Conservation (phyloP, 2,113 vertebrate genomes). For the Trichomycterus rosablanca region DNA sequence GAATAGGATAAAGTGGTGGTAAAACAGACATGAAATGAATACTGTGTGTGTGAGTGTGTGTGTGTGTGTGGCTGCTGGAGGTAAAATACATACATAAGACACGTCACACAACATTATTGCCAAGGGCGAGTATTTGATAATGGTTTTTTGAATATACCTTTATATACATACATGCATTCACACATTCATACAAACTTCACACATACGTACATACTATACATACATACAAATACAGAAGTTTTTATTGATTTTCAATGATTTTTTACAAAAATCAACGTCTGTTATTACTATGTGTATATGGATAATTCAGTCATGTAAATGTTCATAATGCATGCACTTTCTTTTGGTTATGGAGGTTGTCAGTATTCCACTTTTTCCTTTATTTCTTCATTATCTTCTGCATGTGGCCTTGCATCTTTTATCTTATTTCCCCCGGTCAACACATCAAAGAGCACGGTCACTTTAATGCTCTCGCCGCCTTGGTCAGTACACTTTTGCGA, state of each 20-base stretch:
- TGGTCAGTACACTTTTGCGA: background rate
- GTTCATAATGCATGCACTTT: conserved; percentile 67
- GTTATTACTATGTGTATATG: conserved; percentile 64
- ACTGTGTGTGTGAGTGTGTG: conserved; percentile 22
- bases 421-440: background rate
- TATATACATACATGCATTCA: no score
- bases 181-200: no score
- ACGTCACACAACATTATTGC: conserved; percentile 38
- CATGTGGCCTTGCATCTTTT: conserved; percentile 26
- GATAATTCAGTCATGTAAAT: conserved; percentile 55
- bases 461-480: background rate
- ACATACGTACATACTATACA: conserved; percentile 59
- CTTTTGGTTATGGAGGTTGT: conserved; percentile 57
- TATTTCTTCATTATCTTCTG: conserved; percentile 9
- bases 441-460: background rate
- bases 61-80: conserved; percentile 11
- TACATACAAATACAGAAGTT: conserved; percentile 61
- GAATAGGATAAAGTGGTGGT: no score
- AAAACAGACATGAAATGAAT: no score
- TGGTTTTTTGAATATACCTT: conserved; percentile 59
- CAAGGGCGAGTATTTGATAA: conserved; percentile 37
- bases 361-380: conserved; percentile 43
- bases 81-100: conserved; percentile 39
- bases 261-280: conserved; percentile 63
- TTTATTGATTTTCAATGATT: conserved; percentile 58